Evolutionary conservation across 1,140 invertebrate genomes (phyloP).

Genomic region (Mesaphorura yosii): DNA sequence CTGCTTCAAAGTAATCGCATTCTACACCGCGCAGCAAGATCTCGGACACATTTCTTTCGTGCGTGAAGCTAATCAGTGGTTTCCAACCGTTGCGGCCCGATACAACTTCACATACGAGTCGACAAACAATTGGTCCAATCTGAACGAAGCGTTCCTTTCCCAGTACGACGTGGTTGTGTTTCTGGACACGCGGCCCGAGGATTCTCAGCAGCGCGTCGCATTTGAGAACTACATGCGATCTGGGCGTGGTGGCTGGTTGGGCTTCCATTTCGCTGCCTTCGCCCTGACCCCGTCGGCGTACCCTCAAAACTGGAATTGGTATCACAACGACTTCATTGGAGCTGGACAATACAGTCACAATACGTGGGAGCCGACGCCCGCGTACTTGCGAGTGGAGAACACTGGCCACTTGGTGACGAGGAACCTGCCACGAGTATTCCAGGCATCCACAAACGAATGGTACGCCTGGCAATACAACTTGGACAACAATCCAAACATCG

Average conservation of each 20-base stretch:
- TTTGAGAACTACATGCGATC: slow-evolving; percentile 14
- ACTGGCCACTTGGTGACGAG: slow-evolving; percentile 7
- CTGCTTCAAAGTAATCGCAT: slow-evolving; percentile 11
- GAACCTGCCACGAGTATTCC: slow-evolving; percentile 9
- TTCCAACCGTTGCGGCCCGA: slow-evolving; percentile 1
- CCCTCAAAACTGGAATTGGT: slow-evolving; percentile 22
- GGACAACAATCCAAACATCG: slow-evolving; percentile 11
- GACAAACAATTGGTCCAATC: slow-evolving; percentile 14
- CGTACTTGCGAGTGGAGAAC: slow-evolving; percentile 7
- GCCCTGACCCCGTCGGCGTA: slow-evolving; percentile 5
- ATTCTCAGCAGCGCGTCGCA: slow-evolving; percentile 9
- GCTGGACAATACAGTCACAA: slow-evolving; percentile 17
- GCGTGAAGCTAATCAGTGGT: slow-evolving; percentile 13
- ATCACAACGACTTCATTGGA: slow-evolving; percentile 19
- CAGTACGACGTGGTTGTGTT: slow-evolving; percentile 17
- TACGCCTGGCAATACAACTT: slow-evolving; percentile 13
- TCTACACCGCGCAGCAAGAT: slow-evolving; percentile 14
- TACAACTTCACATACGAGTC: slow-evolving; percentile 10
- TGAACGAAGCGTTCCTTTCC: slow-evolving; percentile 12
- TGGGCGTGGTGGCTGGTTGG: slow-evolving; percentile 15
- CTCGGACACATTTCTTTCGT: slow-evolving; percentile 13
- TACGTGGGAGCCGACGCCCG: slow-evolving; percentile 22
- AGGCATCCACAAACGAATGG: slow-evolving; percentile 15
- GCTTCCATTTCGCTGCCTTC: slow-evolving; percentile 17
- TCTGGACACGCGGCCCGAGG: slow-evolving; percentile 18